A percentile compares a stretch with the other conserved stretches of the same genome.
Conservation (phyloP, 2,888 invertebrate genomes). For the Cataglyphis livida region DNA sequence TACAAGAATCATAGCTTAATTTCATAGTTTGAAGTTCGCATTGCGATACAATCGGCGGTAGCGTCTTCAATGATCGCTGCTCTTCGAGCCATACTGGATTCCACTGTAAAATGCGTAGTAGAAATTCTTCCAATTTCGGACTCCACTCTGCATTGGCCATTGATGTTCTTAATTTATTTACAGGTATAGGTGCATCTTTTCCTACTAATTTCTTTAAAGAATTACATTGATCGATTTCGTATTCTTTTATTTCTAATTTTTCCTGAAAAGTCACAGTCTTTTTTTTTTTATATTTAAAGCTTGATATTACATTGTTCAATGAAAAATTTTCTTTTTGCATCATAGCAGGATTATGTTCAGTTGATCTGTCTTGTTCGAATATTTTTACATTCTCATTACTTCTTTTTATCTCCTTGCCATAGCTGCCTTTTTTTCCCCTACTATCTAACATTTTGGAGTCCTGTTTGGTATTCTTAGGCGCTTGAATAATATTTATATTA, state of each 20-base stretch:
- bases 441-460: not conserved
- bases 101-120: conserved; percentile 88
- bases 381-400: not conserved
- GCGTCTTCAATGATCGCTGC: conserved; percentile 84
- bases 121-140: conserved; percentile 84
- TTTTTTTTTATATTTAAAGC: not conserved
- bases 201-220: conserved; percentile 74
- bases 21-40: conserved; percentile 87
- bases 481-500: conserved; percentile 8
- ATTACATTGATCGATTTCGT: conserved; percentile 72
- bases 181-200: conserved; percentile 79
- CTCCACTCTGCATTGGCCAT: conserved; percentile 77
- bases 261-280: conserved; percentile 77
- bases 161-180: conserved; percentile 66
- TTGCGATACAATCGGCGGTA: conserved; percentile 87
- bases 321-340: conserved; percentile 43
- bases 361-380: not conserved
- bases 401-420: not conserved
- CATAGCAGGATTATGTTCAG: not conserved
- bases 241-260: conserved; percentile 61
- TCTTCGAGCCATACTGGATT: conserved; percentile 89
- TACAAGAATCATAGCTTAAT: conserved; percentile 87
- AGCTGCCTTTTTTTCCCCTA: not conserved
- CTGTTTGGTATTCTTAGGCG: not conserved
- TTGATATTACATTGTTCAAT: not conserved